Evolutionary conservation across 2,113 vertebrate species (phyloP).

Genomic region (Anser brachyrhynchus): DNA sequence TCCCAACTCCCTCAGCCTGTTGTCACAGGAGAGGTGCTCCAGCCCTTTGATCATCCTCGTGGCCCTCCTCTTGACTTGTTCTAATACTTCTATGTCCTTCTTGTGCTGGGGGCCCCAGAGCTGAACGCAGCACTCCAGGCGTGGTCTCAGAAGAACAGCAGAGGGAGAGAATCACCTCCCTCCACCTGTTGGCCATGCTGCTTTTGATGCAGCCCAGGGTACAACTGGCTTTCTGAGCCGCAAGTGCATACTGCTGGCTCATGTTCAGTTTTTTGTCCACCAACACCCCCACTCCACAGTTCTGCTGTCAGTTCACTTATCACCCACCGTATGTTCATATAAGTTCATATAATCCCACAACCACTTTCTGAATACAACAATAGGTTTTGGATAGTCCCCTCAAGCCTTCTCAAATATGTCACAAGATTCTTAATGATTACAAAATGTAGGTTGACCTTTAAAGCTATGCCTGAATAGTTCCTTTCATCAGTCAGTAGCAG

Average conservation of each 20-base stretch:
- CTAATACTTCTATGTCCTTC: background rate
- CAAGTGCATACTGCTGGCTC: too few relatives aligned
- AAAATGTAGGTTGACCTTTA: background rate
- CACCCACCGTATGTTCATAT: background rate
- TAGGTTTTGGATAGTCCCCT: background rate
- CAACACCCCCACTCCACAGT: too few relatives aligned
- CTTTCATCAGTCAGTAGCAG: background rate
- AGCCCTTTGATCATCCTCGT: background rate
- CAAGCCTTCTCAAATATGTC: background rate
- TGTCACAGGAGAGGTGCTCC: too few relatives aligned
- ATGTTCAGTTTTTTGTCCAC: too few relatives aligned
- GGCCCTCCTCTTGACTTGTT: background rate
- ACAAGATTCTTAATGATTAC: background rate
- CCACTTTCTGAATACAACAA: background rate
- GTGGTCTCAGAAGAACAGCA: background rate
- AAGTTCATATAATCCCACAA: background rate
- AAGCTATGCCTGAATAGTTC: background rate
- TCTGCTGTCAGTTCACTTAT: too few relatives aligned
- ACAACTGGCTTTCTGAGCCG: too few relatives aligned
- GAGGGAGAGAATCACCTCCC: background rate
- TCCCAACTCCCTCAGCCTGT: background rate
- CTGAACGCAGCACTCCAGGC: background rate
- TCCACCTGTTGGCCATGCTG: background rate
- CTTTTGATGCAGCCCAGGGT: too few relatives aligned
- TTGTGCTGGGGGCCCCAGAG: background rate